Percentiles rank a stretch among this genome's conserved stretches.
phyloP scores from a whole-genome alignment of 2,797 vertebrate species.

The Schizopygopsis malacanthus region DNA sequence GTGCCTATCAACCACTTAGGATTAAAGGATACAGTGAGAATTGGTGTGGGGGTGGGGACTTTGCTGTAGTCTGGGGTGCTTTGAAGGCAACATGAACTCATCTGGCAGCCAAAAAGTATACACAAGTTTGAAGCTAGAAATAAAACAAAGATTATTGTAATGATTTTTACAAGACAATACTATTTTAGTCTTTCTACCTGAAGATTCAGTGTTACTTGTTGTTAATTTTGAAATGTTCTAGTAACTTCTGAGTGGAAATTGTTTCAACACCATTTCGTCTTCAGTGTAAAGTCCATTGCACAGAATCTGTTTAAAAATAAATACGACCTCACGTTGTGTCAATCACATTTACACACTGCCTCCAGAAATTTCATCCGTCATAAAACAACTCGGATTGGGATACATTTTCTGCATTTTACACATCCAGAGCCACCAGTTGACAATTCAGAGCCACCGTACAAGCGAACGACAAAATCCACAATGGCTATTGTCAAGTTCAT shows the following conservation, averaged over 20 bases:
- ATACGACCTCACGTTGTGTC: too few species aligned
- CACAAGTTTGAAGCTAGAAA: neutral
- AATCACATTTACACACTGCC: too few species aligned
- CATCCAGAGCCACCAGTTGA: too few species aligned
- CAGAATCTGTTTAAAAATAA: too few species aligned
- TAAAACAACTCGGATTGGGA: too few species aligned
- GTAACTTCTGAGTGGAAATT: too few species aligned
- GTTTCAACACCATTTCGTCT: neutral
- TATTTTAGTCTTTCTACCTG: neutral
- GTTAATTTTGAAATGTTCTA: neutral
- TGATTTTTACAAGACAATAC: neutral
- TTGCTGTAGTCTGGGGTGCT: neutral
- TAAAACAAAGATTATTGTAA: neutral
- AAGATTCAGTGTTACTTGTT: neutral
- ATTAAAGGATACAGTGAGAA: constrained; percentile 26
- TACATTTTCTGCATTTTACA: too few species aligned
- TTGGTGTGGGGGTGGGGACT: neutral
- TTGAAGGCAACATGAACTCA: neutral
- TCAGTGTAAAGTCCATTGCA: too few species aligned
- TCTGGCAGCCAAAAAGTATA: neutral
- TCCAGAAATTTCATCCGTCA: too few species aligned
- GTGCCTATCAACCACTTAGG: constrained; percentile 22
- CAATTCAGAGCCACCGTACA: too few species aligned
- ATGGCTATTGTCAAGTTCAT: too few species aligned
- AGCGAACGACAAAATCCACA: too few species aligned